Percentiles rank a stretch among this genome's conserved stretches.
phyloP scores from a whole-genome alignment of 2,113 vertebrate genomes.

The Telmatochromis sp. region DNA sequence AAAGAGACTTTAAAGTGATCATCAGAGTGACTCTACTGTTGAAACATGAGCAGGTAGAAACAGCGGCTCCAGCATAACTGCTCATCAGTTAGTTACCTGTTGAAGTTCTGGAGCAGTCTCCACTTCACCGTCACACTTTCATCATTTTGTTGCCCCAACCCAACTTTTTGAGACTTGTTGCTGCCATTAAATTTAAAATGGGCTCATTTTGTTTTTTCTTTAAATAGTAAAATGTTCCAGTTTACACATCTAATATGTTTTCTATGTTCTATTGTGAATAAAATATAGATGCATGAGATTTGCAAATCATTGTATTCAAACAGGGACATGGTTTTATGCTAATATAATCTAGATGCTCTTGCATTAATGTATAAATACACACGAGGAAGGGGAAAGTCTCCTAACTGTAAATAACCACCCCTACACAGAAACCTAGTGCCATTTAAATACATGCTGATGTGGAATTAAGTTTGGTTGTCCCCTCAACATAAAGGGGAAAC shows the following conservation, averaged over 20 bases:
- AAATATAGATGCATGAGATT: neutral
- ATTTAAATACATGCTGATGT: slow-evolving; percentile 55
- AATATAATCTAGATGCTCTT: neutral
- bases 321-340: neutral
- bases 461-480: slow-evolving; percentile 52
- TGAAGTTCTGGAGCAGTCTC: neutral
- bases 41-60: neutral
- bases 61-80: neutral
- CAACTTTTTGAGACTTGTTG: neutral
- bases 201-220: neutral
- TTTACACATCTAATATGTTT: neutral
- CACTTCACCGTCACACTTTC: rapidly evolving
- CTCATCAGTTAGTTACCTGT: neutral
- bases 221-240: neutral
- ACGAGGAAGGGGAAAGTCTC: neutral
- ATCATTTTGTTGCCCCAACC: neutral
- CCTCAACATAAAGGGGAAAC: neutral
- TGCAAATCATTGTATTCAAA: neutral
- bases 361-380: neutral
- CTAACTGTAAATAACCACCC: slow-evolving; percentile 7
- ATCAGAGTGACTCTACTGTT: neutral
- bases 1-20: neutral
- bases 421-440: slow-evolving; percentile 27
- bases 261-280: neutral
- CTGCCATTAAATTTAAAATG: neutral